Base-by-base conservation (phyloP, 2,888 invertebrate species). In the Lithosia quadra region DNA sequence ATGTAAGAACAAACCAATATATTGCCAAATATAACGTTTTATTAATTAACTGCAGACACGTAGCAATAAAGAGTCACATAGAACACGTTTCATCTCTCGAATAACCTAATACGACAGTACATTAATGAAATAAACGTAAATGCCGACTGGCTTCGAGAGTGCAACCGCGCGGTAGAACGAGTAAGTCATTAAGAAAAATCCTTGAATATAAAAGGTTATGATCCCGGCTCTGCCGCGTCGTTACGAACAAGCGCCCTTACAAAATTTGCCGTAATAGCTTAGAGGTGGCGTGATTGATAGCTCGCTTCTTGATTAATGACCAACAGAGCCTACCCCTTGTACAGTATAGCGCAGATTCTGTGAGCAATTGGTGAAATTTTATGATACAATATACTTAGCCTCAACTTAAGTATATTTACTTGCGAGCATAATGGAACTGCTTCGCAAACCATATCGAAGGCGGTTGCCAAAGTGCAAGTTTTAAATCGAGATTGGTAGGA, bases 121-220 rank as follows among this genome's bases (percentile, higher is more conserved):
- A 28, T 28, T n/a, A n/a, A n/a, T n/a, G n/a, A n/a, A n/a, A n/a
- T n/a, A n/a, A n/a, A n/a, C n/a, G n/a, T n/a, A n/a, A n/a, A n/a
- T n/a, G n/a, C n/a, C n/a, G n/a, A n/a, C n/a, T n/a, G n/a, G n/a
- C n/a, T n/a, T n/a, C n/a, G n/a, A n/a, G n/a, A n/a, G n/a, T n/a
- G n/a, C n/a, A n/a, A n/a, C n/a, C n/a, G n/a, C n/a, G n/a, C n/a
- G n/a, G n/a, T n/a, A n/a, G n/a, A n/a, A 18, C 18, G 43, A 43
- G 18, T 18, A 8, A 43, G 18, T 43, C 7, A 43, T 43, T 43
- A 43, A 43, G 18, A 43, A 43, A 43, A 58, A 24, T 58, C 28
- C 22, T 58, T 58, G 24, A 11, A 24, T 58, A 58, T 58, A 24
- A 58, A 58, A 58, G 24, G 28, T 22, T 22, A 56, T 56, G 56